Percentiles rank a stretch among this genome's conserved stretches.
phyloP scores from a whole-genome alignment of 2,113 vertebrate genomes.

The Aphyosemion australe region DNA sequence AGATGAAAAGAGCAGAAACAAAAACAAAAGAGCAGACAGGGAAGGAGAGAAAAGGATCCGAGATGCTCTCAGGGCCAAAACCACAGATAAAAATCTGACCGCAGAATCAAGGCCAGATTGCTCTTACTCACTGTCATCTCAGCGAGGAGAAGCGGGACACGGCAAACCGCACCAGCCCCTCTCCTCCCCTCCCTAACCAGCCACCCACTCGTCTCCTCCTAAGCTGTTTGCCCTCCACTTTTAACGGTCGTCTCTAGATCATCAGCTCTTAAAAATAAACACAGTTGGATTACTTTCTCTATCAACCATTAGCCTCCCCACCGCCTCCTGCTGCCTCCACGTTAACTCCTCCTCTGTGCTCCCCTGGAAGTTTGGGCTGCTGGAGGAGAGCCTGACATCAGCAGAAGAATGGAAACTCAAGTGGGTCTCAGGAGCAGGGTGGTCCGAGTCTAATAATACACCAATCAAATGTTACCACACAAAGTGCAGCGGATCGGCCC shows the following conservation, averaged over 20 bases:
- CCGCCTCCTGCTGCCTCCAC: conserved; percentile 12
- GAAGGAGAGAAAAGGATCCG: conserved; percentile 35
- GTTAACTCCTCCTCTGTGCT: conserved; percentile 11
- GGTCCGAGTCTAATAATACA: conserved; percentile 67
- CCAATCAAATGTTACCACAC: conserved; percentile 61
- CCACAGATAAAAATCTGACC: conserved; percentile 79
- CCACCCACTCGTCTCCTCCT: conserved; percentile 45
- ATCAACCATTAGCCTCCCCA: conserved; percentile 1
- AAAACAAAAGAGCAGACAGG: conserved; percentile 53
- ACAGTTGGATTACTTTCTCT: conserved; percentile 57
- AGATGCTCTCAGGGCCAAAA: conserved; percentile 68
- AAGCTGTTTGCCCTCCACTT: conserved; percentile 71
- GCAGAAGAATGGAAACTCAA: conserved; percentile 69
- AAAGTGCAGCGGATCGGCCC: conserved; percentile 36
- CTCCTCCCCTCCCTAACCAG: background rate
- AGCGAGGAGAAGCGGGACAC: conserved; percentile 19
- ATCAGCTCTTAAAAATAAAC: conserved; percentile 75
- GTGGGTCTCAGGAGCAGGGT: conserved; percentile 56
- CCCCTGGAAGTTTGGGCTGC: conserved; percentile 44
- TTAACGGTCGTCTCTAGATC: conserved; percentile 71
- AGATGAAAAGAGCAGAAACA: conserved; percentile 63
- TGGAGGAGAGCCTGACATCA: conserved; percentile 41
- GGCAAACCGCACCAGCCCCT: conserved; percentile 24
- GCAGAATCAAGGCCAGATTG: conserved; percentile 70
- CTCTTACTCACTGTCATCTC: conserved; percentile 68